phyloP scores from a whole-genome alignment of 2,113 vertebrate species.

The Taxidea taxus region DNA sequence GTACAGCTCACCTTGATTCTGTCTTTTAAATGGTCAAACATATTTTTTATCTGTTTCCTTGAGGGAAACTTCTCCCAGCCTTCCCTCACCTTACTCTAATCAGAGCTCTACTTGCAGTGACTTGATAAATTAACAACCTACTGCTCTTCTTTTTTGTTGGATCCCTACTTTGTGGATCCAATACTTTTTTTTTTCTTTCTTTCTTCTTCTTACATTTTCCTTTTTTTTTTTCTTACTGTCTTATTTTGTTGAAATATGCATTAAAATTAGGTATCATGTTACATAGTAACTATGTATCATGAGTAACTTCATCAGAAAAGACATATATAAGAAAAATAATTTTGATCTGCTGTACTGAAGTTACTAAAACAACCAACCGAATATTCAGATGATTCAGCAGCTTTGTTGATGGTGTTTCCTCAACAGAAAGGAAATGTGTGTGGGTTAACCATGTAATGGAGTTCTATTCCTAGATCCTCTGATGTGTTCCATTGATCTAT shows the following conservation, averaged over 20 bases:
- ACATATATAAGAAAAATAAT: background rate
- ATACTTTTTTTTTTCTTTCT: background rate
- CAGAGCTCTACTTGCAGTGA: background rate
- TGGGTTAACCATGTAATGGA: background rate
- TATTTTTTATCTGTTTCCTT: background rate
- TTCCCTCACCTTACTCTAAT: background rate
- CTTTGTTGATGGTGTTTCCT: background rate
- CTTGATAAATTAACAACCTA: background rate
- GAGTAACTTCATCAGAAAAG: background rate
- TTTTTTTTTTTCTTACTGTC: background rate
- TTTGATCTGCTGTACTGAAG: background rate
- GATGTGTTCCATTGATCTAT: background rate
- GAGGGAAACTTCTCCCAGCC: background rate
- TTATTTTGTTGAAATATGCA: background rate
- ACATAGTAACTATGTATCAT: background rate
- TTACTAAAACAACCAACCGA: background rate
- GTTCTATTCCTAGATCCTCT: background rate
- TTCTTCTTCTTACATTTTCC: background rate
- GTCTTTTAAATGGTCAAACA: background rate
- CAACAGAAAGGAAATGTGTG: background rate
- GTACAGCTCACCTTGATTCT: background rate
- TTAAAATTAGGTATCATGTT: background rate
- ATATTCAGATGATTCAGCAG: background rate
- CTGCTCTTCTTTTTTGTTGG: background rate
- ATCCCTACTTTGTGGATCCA: background rate